phyloP scores from a whole-genome alignment of 2,113 vertebrate species.

The Cynocephalus volans region DNA sequence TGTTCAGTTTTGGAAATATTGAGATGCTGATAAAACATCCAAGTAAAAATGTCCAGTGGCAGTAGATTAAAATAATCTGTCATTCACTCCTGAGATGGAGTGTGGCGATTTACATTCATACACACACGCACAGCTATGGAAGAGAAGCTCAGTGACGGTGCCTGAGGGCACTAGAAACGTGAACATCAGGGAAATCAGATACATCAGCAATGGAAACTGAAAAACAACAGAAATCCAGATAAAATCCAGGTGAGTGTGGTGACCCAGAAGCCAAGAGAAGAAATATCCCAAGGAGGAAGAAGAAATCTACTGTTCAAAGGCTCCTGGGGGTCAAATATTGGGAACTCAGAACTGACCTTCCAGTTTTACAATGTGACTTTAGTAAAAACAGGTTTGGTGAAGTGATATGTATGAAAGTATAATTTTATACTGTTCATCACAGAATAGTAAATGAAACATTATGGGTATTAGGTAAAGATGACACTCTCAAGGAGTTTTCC shows the following conservation, averaged over 20 bases:
- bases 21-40: background rate
- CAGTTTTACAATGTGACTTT: background rate
- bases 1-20: background rate
- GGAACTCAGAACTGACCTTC: background rate
- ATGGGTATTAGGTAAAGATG: background rate
- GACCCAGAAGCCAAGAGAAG: background rate
- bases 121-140: background rate
- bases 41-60: background rate
- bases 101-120: too few relatives aligned
- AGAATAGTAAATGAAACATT: background rate
- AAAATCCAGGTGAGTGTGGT: background rate
- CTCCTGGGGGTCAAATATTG: background rate
- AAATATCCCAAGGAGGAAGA: background rate
- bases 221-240: background rate
- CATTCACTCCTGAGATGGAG: background rate
- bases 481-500: background rate
- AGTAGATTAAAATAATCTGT: background rate
- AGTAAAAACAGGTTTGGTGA: background rate
- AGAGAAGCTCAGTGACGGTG: background rate
- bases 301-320: accelerated
- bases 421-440: background rate
- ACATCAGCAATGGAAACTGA: background rate
- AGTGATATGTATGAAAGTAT: background rate
- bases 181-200: background rate
- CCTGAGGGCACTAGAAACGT: accelerated